Conservation (phyloP, 1,140 invertebrate species). For the Doryteuthis pealeii region DNA sequence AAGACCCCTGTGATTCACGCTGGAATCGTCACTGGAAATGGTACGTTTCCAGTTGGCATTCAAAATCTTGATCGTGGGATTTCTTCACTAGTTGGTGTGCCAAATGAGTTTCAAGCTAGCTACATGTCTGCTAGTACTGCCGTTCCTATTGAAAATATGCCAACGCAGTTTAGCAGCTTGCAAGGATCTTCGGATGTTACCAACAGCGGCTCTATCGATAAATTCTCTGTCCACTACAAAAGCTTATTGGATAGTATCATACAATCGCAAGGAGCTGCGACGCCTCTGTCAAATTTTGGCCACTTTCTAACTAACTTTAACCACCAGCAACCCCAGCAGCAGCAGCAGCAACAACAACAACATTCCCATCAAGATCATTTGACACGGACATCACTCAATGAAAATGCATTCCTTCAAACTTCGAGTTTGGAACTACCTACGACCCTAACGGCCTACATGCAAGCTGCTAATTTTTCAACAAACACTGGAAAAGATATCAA, state of each 20-base stretch:
- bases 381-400: background rate
- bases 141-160: conserved; percentile 1
- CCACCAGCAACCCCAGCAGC: conserved; percentile 37
- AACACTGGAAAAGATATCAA: conserved; percentile 4
- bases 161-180: conserved; percentile 4
- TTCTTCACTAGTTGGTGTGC: conserved; percentile 2
- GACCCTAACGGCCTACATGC: background rate
- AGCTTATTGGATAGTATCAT: conserved; percentile 1
- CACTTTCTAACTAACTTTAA: conserved; percentile 40
- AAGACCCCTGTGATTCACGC: conserved; percentile 7
- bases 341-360: conserved; percentile 24
- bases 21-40: conserved; percentile 4
- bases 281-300: conserved; percentile 37
- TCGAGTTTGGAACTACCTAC: background rate
- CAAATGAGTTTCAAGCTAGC: background rate
- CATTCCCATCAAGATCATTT: background rate
- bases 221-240: conserved; percentile 2
- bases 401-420: conserved; percentile 2
- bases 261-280: conserved; percentile 16
- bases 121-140: conserved; percentile 10
- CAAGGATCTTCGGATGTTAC: background rate
- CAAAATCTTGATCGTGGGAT: background rate
- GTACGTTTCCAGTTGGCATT: conserved; percentile 4
- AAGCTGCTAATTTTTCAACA: background rate
- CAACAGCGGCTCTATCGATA: background rate